Conservation (phyloP, 2,888 invertebrate species). For the Smittia sp. region DNA sequence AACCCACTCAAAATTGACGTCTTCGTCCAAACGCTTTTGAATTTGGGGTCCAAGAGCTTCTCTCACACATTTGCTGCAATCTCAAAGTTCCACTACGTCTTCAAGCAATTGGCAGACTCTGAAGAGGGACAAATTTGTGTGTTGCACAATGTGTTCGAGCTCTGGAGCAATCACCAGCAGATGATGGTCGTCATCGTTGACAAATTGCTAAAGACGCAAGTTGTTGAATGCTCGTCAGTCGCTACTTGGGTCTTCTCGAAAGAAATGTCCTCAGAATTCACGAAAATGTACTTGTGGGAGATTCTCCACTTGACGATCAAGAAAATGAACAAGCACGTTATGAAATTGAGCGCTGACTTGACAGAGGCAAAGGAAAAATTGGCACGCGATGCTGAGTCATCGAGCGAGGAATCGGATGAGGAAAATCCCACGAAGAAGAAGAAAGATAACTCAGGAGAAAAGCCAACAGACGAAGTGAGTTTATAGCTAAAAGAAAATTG, state of each 20-base stretch:
- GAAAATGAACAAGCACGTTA: constrained; percentile 95
- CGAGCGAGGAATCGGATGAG: constrained; percentile 74
- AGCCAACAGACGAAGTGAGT: constrained; percentile 62
- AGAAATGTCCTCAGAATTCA: constrained; percentile 88
- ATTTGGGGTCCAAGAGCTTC: constrained; percentile 93
- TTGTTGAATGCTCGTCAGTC: constrained; percentile 94
- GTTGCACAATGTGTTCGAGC: constrained; percentile 84
- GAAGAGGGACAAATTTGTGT: constrained; percentile 96
- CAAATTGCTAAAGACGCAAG: constrained; percentile 95
- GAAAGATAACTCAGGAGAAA: constrained; percentile 55
- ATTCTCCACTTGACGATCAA: constrained; percentile 91
- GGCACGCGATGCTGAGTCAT: constrained; percentile 76
- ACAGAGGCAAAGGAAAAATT: constrained; percentile 83
- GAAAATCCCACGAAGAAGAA: constrained; percentile 56
- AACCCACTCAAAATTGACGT: constrained; percentile 95
- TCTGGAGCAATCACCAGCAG: constrained; percentile 96
- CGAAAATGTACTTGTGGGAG: constrained; percentile 95
- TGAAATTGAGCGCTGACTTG: constrained; percentile 76
- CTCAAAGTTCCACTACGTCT: constrained; percentile 90
- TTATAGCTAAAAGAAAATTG: constrained; percentile 6
- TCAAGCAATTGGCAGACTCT: constrained; percentile 86
- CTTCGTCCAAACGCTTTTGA: constrained; percentile 91
- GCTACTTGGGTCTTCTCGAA: constrained; percentile 98
- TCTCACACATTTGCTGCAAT: constrained; percentile 99
- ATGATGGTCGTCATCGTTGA: constrained; percentile 96